Evolutionary conservation across 53 echinoderm and acorn worm genomes (phyloP).

Genomic region (Patiria pectinifera): DNA sequence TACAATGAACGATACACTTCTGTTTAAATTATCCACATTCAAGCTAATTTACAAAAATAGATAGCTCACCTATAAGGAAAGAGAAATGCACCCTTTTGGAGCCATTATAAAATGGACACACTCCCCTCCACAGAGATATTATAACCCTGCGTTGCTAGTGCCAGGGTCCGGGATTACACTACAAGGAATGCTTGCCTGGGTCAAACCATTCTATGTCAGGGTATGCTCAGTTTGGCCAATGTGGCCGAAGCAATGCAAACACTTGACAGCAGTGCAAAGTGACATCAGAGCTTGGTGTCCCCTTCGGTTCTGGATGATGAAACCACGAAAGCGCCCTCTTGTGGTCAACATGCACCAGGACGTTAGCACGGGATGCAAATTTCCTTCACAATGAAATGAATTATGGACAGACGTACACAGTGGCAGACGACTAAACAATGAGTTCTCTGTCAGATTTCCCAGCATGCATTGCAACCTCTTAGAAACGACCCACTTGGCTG

Average conservation of each 20-base stretch:
- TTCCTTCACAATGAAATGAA: background rate
- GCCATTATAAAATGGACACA: background rate
- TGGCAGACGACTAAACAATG: background rate
- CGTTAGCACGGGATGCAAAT: background rate
- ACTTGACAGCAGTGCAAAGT: background rate
- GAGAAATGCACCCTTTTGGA: background rate
- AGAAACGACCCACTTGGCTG: background rate
- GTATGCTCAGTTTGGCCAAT: background rate
- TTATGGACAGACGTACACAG: background rate
- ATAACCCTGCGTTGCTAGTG: background rate
- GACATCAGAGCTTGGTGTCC: background rate
- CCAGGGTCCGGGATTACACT: background rate
- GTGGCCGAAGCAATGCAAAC: background rate
- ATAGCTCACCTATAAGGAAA: conserved; percentile 12
- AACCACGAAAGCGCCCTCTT: background rate
- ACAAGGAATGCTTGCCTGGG: background rate
- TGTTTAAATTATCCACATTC: conserved; percentile 46
- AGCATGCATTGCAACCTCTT: background rate
- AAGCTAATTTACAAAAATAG: conserved; percentile 67
- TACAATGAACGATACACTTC: conserved; percentile 43
- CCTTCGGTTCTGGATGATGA: background rate
- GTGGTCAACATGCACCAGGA: background rate
- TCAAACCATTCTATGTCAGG: background rate
- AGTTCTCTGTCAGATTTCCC: background rate
- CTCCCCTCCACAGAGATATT: background rate